Base-by-base conservation (phyloP, 1,140 invertebrate genomes). In the Stratiolaelaps scimitus region DNA sequence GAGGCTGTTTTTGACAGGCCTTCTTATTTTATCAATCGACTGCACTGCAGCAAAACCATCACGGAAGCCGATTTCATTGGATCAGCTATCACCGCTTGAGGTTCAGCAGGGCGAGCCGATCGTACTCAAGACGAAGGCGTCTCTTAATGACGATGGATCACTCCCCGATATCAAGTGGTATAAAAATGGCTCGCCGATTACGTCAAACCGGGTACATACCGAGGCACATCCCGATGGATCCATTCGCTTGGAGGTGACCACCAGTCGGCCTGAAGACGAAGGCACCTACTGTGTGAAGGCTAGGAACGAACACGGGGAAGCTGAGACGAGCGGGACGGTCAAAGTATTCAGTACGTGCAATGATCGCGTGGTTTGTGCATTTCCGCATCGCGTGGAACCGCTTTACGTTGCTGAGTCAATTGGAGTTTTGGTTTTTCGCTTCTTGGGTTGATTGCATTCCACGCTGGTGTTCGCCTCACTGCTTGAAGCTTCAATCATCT, bases 251-350 rank as follows among this genome's bases (percentile, higher is more conserved):
- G 10, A 40, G 34, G 34, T 40, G 4, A 10, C 34, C 5, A 6
- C 10, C 34, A 26, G 53, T 34, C 4, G 80, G 64, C 85, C 87
- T 5, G 81, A 83, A n/a, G 90, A 94, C 73, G 87, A 86, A 71
- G 91, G 91, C 28, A 85, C 86, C 20, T 94, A 93, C 74, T 88
- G 88, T 74, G 74, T 90, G 0, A 78, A 88, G 23, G 82, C 87
- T 17, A 81, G 80, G 48, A 92, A 90, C 78, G 78, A 81, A 6
- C 82, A 84, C 68, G 88, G 88, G 1, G 83, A 87, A 70, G 81
- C 80, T 67, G 76, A 81, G 1, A 82, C 83, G 0, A 74, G 88
- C 0, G 88, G 86, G 71, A 84, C 87, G 2, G 87, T 90, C 10
- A 86, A 85, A 66, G 84, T 92, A 6, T 84, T 84, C 73, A 86